Evolutionary conservation across 2,113 vertebrate genomes (phyloP), one percentile per base, ranked within the genome.

Genomic region (Ardeotis arabs): DNA sequence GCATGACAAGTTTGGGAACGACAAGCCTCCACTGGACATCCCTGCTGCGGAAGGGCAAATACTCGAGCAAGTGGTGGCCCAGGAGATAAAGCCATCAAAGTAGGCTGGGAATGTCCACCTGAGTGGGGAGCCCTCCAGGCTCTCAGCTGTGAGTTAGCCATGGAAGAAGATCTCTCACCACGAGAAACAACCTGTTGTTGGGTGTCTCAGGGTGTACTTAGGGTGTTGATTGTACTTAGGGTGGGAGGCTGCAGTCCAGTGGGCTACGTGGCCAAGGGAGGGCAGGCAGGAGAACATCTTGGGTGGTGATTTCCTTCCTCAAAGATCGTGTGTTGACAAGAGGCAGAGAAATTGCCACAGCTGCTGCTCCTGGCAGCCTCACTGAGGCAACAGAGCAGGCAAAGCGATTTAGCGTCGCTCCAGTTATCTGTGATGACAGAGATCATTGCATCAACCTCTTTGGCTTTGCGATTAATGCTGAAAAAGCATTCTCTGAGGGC

Each of bases 361-460:
- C 94, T 97, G 96, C 89, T 87, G 81, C 82, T 95, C 23, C 84
- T 95, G 94, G 77, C 70, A 95, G 87, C 74, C 66, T 91, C 0
- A 1, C 68, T 1, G 50, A 95, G 66, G 88, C 94, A 95, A 44
- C 66, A 73, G 89, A 93, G 84, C 89, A 81, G 93, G 83, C 90
- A 87, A 85, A 95, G 63, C 12, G 3, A 87, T 96, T 96, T 94
- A 91, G 62, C 84, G 79, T 84, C 7, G 9, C 86, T 96, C 84
- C 92, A 95, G 84, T 89, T 87, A 94, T 90, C 96, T 45, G 23
- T 96, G 92, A 79, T 92, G 77, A 89, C 84, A 95, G 73, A 81
- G 80, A 87, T 96, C 92, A 73, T 96, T 89, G 84, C 74, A 45
- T 76, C 73, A 75, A 84, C 74, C 91, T 69, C 91, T 96, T 72